These are phyloP conservation scores for Psettodes erumei DNA, from an alignment of 2,113 vertebrate species.

Conservation along the genomic window DNA sequence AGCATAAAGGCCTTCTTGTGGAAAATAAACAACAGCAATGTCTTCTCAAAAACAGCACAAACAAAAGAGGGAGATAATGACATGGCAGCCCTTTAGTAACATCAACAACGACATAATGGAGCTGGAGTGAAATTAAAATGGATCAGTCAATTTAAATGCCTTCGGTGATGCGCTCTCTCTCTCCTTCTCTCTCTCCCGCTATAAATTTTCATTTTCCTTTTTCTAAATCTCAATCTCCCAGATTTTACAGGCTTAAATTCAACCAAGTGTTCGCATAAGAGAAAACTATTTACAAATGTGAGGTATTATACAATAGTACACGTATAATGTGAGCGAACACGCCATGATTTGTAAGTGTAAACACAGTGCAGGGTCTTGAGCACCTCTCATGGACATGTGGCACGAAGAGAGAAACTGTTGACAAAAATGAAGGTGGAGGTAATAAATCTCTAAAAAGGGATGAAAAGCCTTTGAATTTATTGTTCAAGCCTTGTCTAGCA, in stretches of 20 bases:
- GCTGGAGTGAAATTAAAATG: slow-evolving; percentile 63
- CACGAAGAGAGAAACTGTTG: not conserved
- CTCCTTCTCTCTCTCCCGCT: no score
- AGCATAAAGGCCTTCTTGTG: slow-evolving; percentile 72
- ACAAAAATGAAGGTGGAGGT: not conserved
- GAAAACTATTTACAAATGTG: not conserved
- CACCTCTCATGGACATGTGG: not conserved
- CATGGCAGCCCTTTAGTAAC: slow-evolving; percentile 53
- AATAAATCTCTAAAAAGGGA: not conserved
- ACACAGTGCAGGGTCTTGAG: not conserved
- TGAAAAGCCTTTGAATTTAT: no score
- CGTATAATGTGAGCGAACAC: not conserved
- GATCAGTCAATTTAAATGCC: slow-evolving; percentile 60
- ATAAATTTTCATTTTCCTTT: slow-evolving; percentile 1
- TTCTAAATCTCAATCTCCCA: slow-evolving; percentile 15
- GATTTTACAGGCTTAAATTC: not conserved
- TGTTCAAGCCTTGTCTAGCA: no score
- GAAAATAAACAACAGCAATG: slow-evolving; percentile 72
- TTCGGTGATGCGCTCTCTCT: slow-evolving; percentile 17
- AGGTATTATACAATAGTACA: not conserved
- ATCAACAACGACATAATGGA: slow-evolving; percentile 61
- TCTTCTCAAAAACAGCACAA: slow-evolving; percentile 67
- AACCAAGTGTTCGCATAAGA: not conserved
- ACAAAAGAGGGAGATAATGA: slow-evolving; percentile 69
- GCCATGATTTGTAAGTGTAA: not conserved